Conservation (phyloP, 2,113 vertebrate genomes). For the Dermatemys mawii region DNA sequence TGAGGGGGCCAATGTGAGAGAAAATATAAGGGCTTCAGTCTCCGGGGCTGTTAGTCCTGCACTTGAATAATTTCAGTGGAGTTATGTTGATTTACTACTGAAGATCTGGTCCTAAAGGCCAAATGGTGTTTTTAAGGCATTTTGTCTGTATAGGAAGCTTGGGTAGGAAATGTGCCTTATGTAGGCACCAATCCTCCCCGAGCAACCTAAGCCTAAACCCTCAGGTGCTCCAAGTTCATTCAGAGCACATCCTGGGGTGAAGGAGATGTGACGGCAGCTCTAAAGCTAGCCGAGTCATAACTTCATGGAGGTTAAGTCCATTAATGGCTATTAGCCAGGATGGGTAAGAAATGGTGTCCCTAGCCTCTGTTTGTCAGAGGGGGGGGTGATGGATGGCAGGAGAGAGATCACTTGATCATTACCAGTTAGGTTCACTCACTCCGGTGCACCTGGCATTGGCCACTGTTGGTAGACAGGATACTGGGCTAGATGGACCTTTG, state of each 20-base stretch:
- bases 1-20: neutral
- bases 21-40: neutral
- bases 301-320: too few relatives aligned
- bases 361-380: too few relatives aligned
- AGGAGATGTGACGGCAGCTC: fast-evolving
- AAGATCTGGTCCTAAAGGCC: constrained; percentile 5
- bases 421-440: too few relatives aligned
- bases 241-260: neutral
- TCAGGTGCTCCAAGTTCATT: fast-evolving
- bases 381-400: too few relatives aligned
- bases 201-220: neutral
- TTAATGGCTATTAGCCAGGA: too few relatives aligned
- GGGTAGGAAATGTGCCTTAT: neutral
- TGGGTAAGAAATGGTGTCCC: too few relatives aligned
- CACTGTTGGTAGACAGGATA: too few relatives aligned
- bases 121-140: neutral
- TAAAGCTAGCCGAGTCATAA: neutral
- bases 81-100: constrained; percentile 45
- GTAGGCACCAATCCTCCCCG: neutral
- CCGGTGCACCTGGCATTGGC: too few relatives aligned
- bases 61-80: neutral
- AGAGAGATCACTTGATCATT: too few relatives aligned
- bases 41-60: neutral
- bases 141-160: neutral
- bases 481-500: too few relatives aligned